Conservation (phyloP, 2,888 invertebrate species). For the Mellilla xanthometata region DNA sequence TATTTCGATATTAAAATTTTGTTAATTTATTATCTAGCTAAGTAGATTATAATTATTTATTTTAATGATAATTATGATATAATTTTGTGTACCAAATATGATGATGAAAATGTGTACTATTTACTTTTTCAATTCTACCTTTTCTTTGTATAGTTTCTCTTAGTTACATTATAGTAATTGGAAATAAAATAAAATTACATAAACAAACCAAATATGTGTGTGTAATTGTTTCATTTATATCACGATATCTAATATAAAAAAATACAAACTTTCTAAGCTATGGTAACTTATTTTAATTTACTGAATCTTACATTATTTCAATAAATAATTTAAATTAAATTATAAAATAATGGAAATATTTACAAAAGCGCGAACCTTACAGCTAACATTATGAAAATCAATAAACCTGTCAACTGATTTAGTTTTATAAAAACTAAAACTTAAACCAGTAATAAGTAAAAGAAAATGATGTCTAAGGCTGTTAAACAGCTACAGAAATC, state of each 20-base stretch:
- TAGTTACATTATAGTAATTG: too few species aligned
- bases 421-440: slow-evolving; percentile 4
- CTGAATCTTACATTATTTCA: slow-evolving; percentile 40
- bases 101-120: too few species aligned
- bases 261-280: slow-evolving; percentile 27
- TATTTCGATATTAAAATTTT: too few species aligned
- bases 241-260: slow-evolving; percentile 9
- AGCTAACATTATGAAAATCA: slow-evolving; percentile 19
- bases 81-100: too few species aligned
- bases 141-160: too few species aligned
- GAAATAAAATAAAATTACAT: slow-evolving; percentile 16
- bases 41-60: too few species aligned
- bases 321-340: slow-evolving; percentile 49
- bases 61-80: too few species aligned
- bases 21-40: too few species aligned
- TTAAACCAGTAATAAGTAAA: too few species aligned
- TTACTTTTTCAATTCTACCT: too few species aligned
- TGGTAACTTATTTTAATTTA: slow-evolving; percentile 43
- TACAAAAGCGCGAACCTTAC: slow-evolving; percentile 60
- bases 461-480: too few species aligned
- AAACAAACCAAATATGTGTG: slow-evolving; percentile 28
- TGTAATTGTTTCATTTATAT: slow-evolving; percentile 26
- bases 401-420: slow-evolving; percentile 6
- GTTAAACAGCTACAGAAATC: too few species aligned
- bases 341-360: slow-evolving; percentile 51